Conservation (phyloP, 2,797 vertebrate species). For the Scolopax bukidnonensis region DNA sequence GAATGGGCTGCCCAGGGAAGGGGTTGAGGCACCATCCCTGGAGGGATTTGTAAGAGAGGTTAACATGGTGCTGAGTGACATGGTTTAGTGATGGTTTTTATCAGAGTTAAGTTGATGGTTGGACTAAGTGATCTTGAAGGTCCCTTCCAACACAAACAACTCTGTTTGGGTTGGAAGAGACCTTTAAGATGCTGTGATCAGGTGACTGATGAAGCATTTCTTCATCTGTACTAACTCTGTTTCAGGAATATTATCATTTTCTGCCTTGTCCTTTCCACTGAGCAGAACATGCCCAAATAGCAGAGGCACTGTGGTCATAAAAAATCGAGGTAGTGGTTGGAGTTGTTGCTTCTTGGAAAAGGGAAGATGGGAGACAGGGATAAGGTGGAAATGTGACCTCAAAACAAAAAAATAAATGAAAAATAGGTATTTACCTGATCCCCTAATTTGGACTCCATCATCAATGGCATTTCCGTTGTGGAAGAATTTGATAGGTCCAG, state of each 20-base stretch:
- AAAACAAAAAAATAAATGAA: background rate
- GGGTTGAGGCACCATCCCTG: too few relatives aligned
- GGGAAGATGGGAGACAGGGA: background rate
- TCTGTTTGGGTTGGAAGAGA: too few relatives aligned
- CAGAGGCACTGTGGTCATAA: background rate
- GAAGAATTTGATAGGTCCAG: conserved; percentile 73
- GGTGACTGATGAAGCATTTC: background rate
- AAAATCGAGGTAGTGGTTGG: background rate
- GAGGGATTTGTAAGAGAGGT: too few relatives aligned
- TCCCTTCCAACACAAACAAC: too few relatives aligned
- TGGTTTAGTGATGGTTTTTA: too few relatives aligned
- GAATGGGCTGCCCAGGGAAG: too few relatives aligned
- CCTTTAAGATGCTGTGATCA: too few relatives aligned
- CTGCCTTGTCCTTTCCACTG: background rate
- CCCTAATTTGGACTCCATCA: conserved; percentile 81
- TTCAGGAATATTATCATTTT: background rate
- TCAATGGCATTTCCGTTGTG: conserved; percentile 75
- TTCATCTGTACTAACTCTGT: background rate
- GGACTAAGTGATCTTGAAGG: too few relatives aligned
- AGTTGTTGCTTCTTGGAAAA: background rate
- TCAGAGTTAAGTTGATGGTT: too few relatives aligned
- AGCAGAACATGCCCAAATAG: background rate
- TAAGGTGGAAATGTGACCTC: background rate
- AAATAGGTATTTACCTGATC: conserved; percentile 52
- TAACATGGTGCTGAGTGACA: too few relatives aligned